Base-by-base conservation (phyloP, 1,140 invertebrate genomes). In the Mya arenaria region DNA sequence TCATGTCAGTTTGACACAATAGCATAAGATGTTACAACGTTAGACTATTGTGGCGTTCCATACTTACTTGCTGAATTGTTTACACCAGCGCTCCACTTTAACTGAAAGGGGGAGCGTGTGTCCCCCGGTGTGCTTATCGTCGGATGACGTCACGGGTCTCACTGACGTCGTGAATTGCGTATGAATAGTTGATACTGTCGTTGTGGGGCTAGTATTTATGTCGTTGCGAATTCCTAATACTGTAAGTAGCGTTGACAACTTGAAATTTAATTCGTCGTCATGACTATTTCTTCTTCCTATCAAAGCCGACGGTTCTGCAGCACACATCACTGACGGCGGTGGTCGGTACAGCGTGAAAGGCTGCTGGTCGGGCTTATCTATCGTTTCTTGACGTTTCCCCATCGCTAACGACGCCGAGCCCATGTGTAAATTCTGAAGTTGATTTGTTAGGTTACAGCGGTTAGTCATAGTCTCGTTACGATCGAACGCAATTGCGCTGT, bases 361-460 rank as follows among this genome's bases (percentile, higher is more conserved):
- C 44, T 13, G 44, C 56, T 8, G 56, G 2, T 25, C 23, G 4
- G 15, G 19, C 17, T 19, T 17, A 15, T 19, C 1, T 62, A 13
- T 32, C 15, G 17, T 28, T 15, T 34, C 58, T 4, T 62, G 58
- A 15, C 32, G 23, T 25, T 62, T 25, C 30, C 23, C 58, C 15
- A 62, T 17, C 17, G n/a, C 17, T 60, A 63, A 30, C 37, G 36
- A 36, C 25, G 13, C 3, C 15, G 17, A 34, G 5, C 4, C 34
- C 62, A 65, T 34, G 62, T 36, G 36, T 28, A 34, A 15, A 19
- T 23, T 15, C 15, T 69, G 3, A 8, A 36, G 1, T 17, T 52
- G 30, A 34, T 34, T 8, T 4, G 71, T 60, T 37, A 62, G 34
- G 56, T 74, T 74, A 74, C 71, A 74, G 13, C 41, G 15, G n/a